Base-by-base conservation (phyloP, 2,888 invertebrate species). In the Drosophila peninsularis region DNA sequence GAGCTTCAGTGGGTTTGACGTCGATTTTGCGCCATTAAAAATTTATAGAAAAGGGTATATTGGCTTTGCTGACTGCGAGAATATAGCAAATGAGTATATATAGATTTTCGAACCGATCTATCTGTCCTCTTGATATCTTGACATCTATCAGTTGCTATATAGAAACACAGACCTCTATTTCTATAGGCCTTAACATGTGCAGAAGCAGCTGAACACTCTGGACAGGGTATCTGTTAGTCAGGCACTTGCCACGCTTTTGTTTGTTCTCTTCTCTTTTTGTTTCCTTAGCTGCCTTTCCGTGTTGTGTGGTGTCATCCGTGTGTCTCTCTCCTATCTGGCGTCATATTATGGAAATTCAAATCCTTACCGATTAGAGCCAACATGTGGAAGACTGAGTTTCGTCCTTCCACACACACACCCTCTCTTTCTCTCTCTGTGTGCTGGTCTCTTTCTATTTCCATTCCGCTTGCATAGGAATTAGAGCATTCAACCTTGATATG, bases 341-440 rank as follows among this genome's bases (percentile, higher is more conserved):
- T 82, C 78, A 68, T 83, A 75, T 87, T 89, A 90, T 90, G 90
- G 90, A 88, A 88, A 88, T 88, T 82, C 87, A 73, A 76, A 82
- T 87, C 80, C 75, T 71, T 72, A 80, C 70, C 84, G 84, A 88
- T 89, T 87, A 83, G 75, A 78, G 71, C 79, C 81, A 81, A 79
- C 82, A 87, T 87, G 84, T 84, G 87, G 70, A 80, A 72, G 71
- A 77, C 77, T 75, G 73, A 70, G 64, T 67, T 73, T 70, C 41
- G 36, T 39, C 49, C 36, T 34, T 34, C 17, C 19, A 30, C 21
- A 37, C 27, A 5, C 49, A 27, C 14, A 9, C 10, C 11, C 21
- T 42, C 34, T 56, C 11, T 45, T 13, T 21, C 37, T 13, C 7
- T 9, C 11, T 47, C 11, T 19, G 13, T 27, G 11, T 14, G 21